A percentile compares a stretch with the other conserved stretches of the same genome.
Evolutionary conservation across 2,888 invertebrate species (phyloP).

Genomic region (Cerceris ruficornis): DNA sequence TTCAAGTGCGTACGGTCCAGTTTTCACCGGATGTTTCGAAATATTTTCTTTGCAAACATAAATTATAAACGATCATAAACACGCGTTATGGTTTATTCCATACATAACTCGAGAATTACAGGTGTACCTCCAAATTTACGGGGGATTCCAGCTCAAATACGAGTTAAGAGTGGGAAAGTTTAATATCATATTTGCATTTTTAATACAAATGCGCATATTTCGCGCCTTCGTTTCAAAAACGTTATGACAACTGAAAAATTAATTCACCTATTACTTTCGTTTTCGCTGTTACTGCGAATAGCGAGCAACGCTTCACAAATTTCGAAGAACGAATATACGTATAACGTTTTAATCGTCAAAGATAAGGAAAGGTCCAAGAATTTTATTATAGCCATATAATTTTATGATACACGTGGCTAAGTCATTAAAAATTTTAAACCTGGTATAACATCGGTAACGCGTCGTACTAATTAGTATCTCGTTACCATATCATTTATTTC

Average conservation of each 20-base stretch:
- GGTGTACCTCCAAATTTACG: not conserved
- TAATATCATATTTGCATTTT: not conserved
- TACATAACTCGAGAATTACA: not conserved
- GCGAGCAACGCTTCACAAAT: not conserved
- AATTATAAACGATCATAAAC: slow-evolving; percentile 6
- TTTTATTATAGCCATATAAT: slow-evolving; percentile 2
- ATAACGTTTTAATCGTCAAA: not conserved
- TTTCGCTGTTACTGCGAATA: not conserved
- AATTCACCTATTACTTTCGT: not conserved
- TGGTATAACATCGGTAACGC: not conserved
- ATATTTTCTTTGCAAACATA: not conserved
- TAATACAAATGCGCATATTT: not conserved
- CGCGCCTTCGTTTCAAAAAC: not conserved
- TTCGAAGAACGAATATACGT: not conserved
- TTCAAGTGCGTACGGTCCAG: not conserved
- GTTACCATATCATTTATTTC: slow-evolving; percentile 1
- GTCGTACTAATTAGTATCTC: slow-evolving; percentile 8
- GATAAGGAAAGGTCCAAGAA: not conserved
- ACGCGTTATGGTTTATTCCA: not conserved
- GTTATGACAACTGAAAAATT: not conserved
- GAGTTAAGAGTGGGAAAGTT: not conserved
- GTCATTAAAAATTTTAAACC: not conserved
- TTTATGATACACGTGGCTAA: not conserved
- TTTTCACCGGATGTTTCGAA: not conserved
- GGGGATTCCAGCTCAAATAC: not conserved